A percentile compares a stretch with the other conserved stretches of the same genome.
Evolutionary conservation across 2,797 vertebrate species (phyloP).

Genomic region (Zenarchopterus dispar): DNA sequence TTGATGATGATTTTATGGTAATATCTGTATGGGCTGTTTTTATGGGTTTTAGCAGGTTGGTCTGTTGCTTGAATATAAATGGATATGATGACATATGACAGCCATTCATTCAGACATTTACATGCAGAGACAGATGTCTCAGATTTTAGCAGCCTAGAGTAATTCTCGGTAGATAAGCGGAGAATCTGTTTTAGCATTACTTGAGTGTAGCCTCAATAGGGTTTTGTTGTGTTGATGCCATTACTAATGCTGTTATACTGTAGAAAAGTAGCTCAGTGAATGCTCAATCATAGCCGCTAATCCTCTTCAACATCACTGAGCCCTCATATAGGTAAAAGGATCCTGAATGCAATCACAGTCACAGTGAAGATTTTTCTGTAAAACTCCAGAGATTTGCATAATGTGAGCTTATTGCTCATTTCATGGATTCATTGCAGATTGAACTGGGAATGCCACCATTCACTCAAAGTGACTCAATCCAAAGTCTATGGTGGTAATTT

Average conservation of each 20-base stretch:
- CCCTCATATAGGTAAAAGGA: constrained; percentile 45
- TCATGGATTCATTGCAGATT: constrained; percentile 31
- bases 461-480: constrained; percentile 42
- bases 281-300: constrained; percentile 35
- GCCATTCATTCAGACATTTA: constrained; percentile 51
- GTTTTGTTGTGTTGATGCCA: constrained; percentile 29
- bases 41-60: constrained; percentile 27
- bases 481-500: constrained; percentile 40
- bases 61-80: constrained; percentile 33
- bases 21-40: constrained; percentile 40
- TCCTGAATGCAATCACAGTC: constrained; percentile 23
- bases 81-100: constrained; percentile 60
- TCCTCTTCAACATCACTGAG: constrained; percentile 44
- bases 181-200: constrained; percentile 48
- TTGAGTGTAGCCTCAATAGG: constrained; percentile 21
- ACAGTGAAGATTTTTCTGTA: constrained; percentile 42
- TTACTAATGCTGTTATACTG: constrained; percentile 23
- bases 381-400: constrained; percentile 63
- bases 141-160: constrained; percentile 40
- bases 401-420: constrained; percentile 48
- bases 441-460: constrained; percentile 47
- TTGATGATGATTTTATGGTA: constrained; percentile 48
- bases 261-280: constrained; percentile 24
- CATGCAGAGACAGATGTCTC: constrained; percentile 56
- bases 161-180: constrained; percentile 46